Evolutionary conservation across 2,888 invertebrate genomes (phyloP).

Genomic region (Patella depressa): DNA sequence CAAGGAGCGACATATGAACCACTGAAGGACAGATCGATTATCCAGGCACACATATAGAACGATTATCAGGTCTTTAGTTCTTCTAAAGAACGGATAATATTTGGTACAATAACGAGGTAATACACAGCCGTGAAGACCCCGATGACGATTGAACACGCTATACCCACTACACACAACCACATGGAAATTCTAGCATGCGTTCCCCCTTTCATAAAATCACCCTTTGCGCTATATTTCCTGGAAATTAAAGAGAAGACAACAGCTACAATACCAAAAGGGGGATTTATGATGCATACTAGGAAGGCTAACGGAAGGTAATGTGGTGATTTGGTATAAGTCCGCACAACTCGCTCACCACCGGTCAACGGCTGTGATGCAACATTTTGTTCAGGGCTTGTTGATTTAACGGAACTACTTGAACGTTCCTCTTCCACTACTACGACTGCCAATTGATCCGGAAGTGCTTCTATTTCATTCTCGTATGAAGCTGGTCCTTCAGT

Average conservation of each 20-base stretch:
- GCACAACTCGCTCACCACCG: constrained; percentile 29
- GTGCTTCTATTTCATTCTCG: constrained; percentile 18
- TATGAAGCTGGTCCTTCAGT: constrained; percentile 1
- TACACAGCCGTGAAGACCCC: constrained; percentile 39
- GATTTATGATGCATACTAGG: constrained; percentile 34
- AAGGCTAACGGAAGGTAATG: constrained; percentile 40
- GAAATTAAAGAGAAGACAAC: constrained; percentile 35
- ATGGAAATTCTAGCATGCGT: constrained; percentile 29
- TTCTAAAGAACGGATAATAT: constrained; percentile 31
- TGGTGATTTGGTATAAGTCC: constrained; percentile 35
- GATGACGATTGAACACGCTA: constrained; percentile 33
- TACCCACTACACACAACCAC: constrained; percentile 37
- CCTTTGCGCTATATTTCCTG: constrained; percentile 21
- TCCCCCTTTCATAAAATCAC: constrained; percentile 23
- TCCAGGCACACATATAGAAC: too few species aligned
- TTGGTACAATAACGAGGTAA: constrained; percentile 38
- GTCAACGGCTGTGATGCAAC: constrained; percentile 35
- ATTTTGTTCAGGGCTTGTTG: constrained; percentile 23
- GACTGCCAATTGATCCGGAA: not conserved
- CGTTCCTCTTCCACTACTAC: constrained; percentile 11
- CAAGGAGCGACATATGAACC: too few species aligned
- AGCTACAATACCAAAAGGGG: constrained; percentile 34
- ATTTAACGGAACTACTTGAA: constrained; percentile 16
- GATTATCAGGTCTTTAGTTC: constrained; percentile 11
- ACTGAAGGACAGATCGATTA: too few species aligned